These are phyloP conservation scores for Battus philenor DNA, from an alignment of 1,140 invertebrate species.

Conservation along the genomic window DNA sequence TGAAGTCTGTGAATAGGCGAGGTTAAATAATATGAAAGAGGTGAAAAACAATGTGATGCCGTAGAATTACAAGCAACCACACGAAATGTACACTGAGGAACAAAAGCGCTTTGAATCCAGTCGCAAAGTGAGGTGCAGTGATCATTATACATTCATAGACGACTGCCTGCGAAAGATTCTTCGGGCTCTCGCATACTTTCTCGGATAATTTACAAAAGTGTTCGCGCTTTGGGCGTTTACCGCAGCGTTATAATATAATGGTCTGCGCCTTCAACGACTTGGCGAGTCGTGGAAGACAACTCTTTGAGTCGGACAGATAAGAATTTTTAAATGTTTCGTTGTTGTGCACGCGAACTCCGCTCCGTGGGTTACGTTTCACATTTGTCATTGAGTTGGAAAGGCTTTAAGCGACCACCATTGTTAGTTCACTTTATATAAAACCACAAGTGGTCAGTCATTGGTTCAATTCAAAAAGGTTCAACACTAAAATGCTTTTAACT, in stretches of 20 bases:
- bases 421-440: no score
- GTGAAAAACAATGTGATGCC: no score
- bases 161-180: constrained; percentile 33
- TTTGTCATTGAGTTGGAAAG: no score
- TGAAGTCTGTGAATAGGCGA: no score
- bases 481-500: no score
- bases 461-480: no score
- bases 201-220: constrained; percentile 34
- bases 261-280: constrained; percentile 24
- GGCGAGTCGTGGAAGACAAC: constrained; percentile 10
- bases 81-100: constrained; percentile 1
- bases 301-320: constrained; percentile 2
- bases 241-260: constrained; percentile 46
- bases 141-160: constrained; percentile 47
- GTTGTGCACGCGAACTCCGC: no score
- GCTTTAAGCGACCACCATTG: no score
- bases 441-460: no score
- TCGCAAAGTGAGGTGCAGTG: constrained; percentile 16
- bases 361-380: no score
- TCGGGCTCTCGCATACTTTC: constrained; percentile 15
- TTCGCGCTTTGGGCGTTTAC: constrained; percentile 21
- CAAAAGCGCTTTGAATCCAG: constrained; percentile 2
- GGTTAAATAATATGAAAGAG: no score
- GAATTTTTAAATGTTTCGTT: background rate
- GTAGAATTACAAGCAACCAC: no score